A percentile compares a stretch with the other conserved stretches of the same genome.
Evolutionary conservation across 1,140 invertebrate genomes (phyloP).

Genomic region (Cherax destructor): DNA sequence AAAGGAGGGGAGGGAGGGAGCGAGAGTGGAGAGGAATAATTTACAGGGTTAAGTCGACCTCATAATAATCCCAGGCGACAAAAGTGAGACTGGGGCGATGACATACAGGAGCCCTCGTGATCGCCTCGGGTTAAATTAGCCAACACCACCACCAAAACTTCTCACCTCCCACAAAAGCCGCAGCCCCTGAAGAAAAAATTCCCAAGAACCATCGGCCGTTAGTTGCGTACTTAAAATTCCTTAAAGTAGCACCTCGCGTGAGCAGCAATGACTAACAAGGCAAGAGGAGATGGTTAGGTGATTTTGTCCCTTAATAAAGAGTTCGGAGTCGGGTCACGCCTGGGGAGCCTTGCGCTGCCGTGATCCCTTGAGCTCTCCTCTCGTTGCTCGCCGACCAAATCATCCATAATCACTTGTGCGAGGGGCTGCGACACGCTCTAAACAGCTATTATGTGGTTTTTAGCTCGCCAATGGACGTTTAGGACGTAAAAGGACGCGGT

Average conservation of each 20-base stretch:
- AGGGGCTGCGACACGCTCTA: slow-evolving; percentile 58
- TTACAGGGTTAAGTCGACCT: slow-evolving; percentile 12
- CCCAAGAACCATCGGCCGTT: slow-evolving; percentile 34
- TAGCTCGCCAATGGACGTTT: slow-evolving; percentile 64
- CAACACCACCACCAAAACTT: not conserved
- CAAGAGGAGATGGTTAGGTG: slow-evolving; percentile 41
- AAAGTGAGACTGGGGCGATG: not conserved
- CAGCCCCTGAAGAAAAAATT: not conserved
- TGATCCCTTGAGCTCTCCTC: slow-evolving; percentile 39
- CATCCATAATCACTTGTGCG: slow-evolving; percentile 66
- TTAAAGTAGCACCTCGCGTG: slow-evolving; percentile 47
- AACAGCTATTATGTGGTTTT: slow-evolving; percentile 66
- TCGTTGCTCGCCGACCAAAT: slow-evolving; percentile 64
- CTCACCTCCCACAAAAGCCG: not conserved
- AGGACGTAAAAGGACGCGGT: slow-evolving; percentile 48
- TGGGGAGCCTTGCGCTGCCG: not conserved
- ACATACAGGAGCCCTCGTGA: not conserved
- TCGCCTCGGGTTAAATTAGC: not conserved
- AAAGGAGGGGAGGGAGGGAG: not conserved
- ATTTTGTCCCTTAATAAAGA: slow-evolving; percentile 48
- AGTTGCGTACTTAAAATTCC: slow-evolving; percentile 52
- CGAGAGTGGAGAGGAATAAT: not conserved
- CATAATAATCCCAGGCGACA: slow-evolving; percentile 17
- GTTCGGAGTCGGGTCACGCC: slow-evolving; percentile 53
- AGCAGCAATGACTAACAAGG: slow-evolving; percentile 35